phyloP scores from a whole-genome alignment of 2,888 invertebrate genomes.

The Hirtodrosophila confusa region DNA sequence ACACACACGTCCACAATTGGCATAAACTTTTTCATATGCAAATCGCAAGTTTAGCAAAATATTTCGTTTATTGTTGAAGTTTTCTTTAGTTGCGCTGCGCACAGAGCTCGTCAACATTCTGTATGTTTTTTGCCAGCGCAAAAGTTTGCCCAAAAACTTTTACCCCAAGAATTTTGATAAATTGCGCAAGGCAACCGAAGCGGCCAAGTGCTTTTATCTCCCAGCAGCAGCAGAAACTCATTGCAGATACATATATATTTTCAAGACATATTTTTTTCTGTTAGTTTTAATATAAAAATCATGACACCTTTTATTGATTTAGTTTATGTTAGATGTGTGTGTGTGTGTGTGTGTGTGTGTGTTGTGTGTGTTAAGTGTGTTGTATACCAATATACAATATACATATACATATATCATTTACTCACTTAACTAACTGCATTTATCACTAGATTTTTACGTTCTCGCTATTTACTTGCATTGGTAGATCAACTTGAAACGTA shows the following conservation, averaged over 20 bases:
- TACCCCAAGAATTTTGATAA: conserved; percentile 64
- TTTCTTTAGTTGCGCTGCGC: conserved; percentile 64
- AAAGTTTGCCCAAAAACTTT: conserved; percentile 51
- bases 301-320: conserved; percentile 80
- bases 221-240: conserved; percentile 18
- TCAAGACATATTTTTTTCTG: conserved; percentile 22
- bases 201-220: conserved; percentile 45
- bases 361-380: conserved; percentile 17
- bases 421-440: conserved; percentile 66
- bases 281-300: conserved; percentile 74
- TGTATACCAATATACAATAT: conserved; percentile 56
- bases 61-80: conserved; percentile 81
- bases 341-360: conserved; percentile 17
- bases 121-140: conserved; percentile 13
- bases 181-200: conserved; percentile 54
- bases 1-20: conserved; percentile 61
- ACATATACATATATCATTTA: conserved; percentile 49
- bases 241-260: conserved; percentile 17
- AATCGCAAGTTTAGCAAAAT: conserved; percentile 81
- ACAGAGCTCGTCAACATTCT: conserved; percentile 58
- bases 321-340: conserved; percentile 46
- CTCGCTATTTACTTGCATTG: conserved; percentile 60
- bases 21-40: conserved; percentile 80
- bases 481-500: conserved; percentile 27
- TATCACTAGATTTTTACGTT: conserved; percentile 79